phyloP scores from a whole-genome alignment of 2,888 invertebrate species.

The Dasypolia templi region DNA sequence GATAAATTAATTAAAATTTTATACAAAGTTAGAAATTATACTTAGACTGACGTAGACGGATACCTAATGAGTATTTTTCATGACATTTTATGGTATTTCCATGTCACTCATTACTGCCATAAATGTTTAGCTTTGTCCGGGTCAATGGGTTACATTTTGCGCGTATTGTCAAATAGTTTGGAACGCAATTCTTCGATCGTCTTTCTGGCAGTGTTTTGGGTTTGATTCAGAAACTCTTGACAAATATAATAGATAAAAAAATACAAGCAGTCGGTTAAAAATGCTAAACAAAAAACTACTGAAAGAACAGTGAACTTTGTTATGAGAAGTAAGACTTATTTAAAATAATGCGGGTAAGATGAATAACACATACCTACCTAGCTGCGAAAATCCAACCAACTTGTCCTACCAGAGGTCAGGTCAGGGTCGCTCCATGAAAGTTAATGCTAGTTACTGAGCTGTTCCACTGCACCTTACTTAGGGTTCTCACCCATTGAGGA shows the following conservation, averaged over 20 bases:
- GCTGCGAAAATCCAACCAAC: slow-evolving; percentile 26
- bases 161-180: slow-evolving; percentile 25
- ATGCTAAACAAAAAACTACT: not conserved
- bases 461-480: slow-evolving; percentile 45
- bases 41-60: slow-evolving; percentile 8
- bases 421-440: slow-evolving; percentile 58
- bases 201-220: slow-evolving; percentile 16
- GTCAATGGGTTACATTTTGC: slow-evolving; percentile 41
- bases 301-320: slow-evolving; percentile 37
- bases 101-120: slow-evolving; percentile 47
- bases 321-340: not conserved
- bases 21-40: slow-evolving; percentile 4
- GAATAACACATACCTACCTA: slow-evolving; percentile 31
- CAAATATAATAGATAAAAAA: not conserved
- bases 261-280: not conserved
- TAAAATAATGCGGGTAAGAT: slow-evolving; percentile 11
- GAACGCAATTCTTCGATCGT: slow-evolving; percentile 15
- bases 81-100: slow-evolving; percentile 48
- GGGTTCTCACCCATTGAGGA: slow-evolving; percentile 39
- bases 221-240: slow-evolving; percentile 1
- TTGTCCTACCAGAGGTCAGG: slow-evolving; percentile 59
- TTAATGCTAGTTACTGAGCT: slow-evolving; percentile 59
- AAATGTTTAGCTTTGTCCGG: slow-evolving; percentile 44
- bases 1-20: not conserved
- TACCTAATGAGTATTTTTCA: slow-evolving; percentile 37